Conservation (phyloP, 2,113 vertebrate species). For the Fregata magnificens region DNA sequence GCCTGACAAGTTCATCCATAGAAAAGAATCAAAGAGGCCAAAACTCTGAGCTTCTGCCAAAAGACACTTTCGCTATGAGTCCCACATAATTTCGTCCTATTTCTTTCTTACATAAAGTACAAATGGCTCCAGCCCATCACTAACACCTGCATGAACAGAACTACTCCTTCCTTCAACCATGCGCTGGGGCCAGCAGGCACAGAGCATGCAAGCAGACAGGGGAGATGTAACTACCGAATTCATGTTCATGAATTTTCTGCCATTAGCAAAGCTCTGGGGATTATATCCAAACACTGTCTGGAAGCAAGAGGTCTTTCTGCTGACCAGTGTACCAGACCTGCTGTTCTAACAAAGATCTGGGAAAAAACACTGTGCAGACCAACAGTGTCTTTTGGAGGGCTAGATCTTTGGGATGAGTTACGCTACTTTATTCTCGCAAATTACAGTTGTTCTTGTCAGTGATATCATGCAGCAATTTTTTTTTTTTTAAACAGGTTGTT, state of each 20-base stretch:
- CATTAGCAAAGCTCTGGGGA: not conserved
- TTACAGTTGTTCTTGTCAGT: not conserved
- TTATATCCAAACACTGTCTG: not conserved
- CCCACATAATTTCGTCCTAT: not conserved
- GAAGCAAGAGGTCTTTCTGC: not conserved
- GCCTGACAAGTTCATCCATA: not conserved
- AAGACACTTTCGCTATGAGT: not conserved
- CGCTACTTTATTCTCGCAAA: not conserved
- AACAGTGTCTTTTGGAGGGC: not conserved
- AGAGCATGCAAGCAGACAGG: not conserved
- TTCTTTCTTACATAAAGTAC: not conserved
- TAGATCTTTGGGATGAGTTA: not conserved
- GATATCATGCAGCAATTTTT: not conserved
- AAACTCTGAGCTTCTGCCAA: not conserved
- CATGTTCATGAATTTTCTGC: not conserved
- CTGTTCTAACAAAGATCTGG: not conserved
- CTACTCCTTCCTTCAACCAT: not conserved
- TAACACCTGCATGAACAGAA: not conserved
- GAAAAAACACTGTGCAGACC: not conserved
- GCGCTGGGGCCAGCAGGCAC: not conserved
- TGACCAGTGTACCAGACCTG: not conserved
- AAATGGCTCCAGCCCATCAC: not conserved
- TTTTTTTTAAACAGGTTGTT: not conserved
- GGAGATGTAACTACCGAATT: not conserved
- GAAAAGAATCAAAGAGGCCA: not conserved